Percentiles rank a stretch among this genome's conserved stretches.
phyloP scores from a whole-genome alignment of 2,113 vertebrate genomes.

The Percina caprodes region DNA sequence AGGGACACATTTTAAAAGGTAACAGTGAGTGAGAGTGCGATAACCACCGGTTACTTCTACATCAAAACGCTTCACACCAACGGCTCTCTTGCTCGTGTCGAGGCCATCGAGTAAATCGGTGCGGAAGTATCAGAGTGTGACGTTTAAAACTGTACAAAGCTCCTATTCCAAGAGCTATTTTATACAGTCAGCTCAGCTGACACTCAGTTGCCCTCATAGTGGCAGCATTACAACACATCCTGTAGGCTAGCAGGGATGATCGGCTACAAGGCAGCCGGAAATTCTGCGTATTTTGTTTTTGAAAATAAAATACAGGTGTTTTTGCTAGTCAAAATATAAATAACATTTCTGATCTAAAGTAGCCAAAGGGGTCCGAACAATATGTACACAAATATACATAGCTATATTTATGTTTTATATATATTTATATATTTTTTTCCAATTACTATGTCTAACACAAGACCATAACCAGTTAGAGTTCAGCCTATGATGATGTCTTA shows the following conservation, averaged over 20 bases:
- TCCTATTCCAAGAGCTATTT: neutral
- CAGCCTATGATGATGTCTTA: too few relatives aligned
- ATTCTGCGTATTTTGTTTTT: neutral
- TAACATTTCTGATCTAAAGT: too few relatives aligned
- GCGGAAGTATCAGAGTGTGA: neutral
- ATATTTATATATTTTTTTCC: too few relatives aligned
- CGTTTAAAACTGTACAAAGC: slow-evolving; percentile 15
- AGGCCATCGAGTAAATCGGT: neutral
- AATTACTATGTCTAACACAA: too few relatives aligned
- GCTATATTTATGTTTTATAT: too few relatives aligned
- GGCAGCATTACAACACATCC: slow-evolving; percentile 65
- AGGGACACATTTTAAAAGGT: neutral
- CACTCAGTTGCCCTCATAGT: slow-evolving; percentile 55
- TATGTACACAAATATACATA: neutral
- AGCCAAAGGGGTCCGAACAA: too few relatives aligned
- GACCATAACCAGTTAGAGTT: too few relatives aligned
- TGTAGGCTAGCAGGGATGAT: slow-evolving; percentile 51
- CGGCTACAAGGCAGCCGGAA: slow-evolving; percentile 18
- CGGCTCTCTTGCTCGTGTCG: neutral
- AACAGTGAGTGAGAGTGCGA: neutral
- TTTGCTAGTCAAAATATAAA: neutral
- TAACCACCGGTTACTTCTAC: neutral
- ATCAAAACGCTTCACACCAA: neutral
- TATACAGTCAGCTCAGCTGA: slow-evolving; percentile 37
- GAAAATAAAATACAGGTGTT: slow-evolving; percentile 24